These are phyloP conservation scores for Rhamnusium bicolor DNA, from an alignment of 2,888 invertebrate species.

Conservation along the genomic window DNA sequence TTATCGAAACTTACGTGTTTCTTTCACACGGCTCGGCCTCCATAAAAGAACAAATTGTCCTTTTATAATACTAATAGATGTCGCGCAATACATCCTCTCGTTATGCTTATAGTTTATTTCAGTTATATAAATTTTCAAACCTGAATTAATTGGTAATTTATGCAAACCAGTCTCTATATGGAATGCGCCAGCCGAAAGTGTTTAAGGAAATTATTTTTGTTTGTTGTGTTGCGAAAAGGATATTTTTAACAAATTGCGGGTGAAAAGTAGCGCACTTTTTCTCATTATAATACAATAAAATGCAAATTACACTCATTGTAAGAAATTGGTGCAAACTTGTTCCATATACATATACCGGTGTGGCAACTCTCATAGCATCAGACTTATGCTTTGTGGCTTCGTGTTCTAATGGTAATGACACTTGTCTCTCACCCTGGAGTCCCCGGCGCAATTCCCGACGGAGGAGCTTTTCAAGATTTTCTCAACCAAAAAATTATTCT, in stretches of 20 bases:
- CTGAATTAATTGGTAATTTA: constrained; percentile 58
- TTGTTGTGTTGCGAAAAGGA: constrained; percentile 37
- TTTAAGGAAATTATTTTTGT: constrained; percentile 20
- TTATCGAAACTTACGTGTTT: constrained; percentile 44
- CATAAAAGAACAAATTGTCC: constrained; percentile 52
- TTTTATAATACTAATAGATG: constrained; percentile 62
- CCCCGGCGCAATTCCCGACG: no score
- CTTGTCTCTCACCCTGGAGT: no score
- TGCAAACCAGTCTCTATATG: constrained; percentile 53
- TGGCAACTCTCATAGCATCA: not conserved
- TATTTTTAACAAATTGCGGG: constrained; percentile 21
- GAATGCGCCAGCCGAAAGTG: constrained; percentile 33
- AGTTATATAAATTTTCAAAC: constrained; percentile 57
- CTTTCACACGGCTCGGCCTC: constrained; percentile 47
- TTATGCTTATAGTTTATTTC: constrained; percentile 53
- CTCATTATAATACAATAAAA: constrained; percentile 28
- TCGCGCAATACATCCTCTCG: constrained; percentile 54
- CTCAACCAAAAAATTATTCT: no score
- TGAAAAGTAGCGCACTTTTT: constrained; percentile 34
- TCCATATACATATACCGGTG: not conserved
- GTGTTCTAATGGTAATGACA: no score
- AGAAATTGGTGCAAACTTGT: not conserved
- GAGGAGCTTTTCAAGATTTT: no score
- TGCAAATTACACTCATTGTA: constrained; percentile 13
- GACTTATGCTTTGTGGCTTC: no score